Evolutionary conservation across 2,888 invertebrate genomes (phyloP).

Genomic region (Dioctria rufipes): DNA sequence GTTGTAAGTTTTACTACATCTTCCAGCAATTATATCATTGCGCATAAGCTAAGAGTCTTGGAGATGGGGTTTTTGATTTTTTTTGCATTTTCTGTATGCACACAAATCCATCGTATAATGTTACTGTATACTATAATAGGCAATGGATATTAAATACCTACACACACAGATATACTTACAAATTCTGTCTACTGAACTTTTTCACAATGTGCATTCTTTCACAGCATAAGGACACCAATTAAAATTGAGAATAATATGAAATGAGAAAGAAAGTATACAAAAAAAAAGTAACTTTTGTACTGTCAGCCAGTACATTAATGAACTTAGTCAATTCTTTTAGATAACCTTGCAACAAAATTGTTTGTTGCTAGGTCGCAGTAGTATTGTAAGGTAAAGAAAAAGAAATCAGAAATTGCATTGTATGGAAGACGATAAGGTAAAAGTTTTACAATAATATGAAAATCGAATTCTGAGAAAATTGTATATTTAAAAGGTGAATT

Average conservation of each 20-base stretch:
- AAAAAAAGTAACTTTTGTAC: background rate
- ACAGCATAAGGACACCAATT: slow-evolving; percentile 45
- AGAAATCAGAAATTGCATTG: no score
- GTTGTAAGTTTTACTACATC: slow-evolving; percentile 12
- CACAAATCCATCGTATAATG: background rate
- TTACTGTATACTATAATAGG: background rate
- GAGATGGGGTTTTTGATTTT: slow-evolving; percentile 28
- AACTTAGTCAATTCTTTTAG: slow-evolving; percentile 28
- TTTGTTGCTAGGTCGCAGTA: no score
- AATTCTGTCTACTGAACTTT: slow-evolving; percentile 16
- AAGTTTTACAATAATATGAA: no score
- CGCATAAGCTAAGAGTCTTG: slow-evolving; percentile 13
- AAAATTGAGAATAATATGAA: slow-evolving; percentile 17
- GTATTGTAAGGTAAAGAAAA: no score
- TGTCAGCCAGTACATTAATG: slow-evolving; percentile 2
- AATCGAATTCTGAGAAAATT: no score
- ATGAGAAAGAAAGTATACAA: background rate
- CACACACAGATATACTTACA: background rate
- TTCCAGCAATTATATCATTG: slow-evolving; percentile 29
- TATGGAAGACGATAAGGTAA: no score
- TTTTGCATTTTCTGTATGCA: no score
- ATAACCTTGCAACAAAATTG: background rate
- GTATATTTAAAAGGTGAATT: no score
- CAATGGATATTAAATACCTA: no score
- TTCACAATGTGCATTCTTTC: slow-evolving; percentile 5